A percentile compares a stretch with the other conserved stretches of the same genome.
phyloP scores from a whole-genome alignment of 2,888 invertebrate species.

The Sepioteuthis lessoniana region DNA sequence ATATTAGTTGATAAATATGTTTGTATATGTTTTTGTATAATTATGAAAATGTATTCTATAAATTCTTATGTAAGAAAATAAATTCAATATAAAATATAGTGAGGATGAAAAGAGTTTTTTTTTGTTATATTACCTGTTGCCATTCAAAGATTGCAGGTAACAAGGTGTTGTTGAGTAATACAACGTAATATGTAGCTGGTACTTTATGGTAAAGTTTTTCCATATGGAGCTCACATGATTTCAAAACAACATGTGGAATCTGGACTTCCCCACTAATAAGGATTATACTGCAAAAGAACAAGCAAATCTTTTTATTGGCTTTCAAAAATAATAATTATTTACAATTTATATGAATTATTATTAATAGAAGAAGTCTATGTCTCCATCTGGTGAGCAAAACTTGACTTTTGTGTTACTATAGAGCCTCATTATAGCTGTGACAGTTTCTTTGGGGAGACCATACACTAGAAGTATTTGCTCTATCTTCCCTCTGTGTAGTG shows the following conservation, averaged over 20 bases:
- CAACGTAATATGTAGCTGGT: slow-evolving; percentile 63
- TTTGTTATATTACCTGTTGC: slow-evolving; percentile 61
- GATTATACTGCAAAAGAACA: slow-evolving; percentile 59
- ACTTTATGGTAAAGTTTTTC: slow-evolving; percentile 70
- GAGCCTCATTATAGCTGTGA: no score
- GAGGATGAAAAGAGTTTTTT: not conserved
- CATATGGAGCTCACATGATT: slow-evolving; percentile 66
- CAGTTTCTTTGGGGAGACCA: no score
- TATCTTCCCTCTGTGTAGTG: no score
- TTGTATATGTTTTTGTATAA: slow-evolving; percentile 59
- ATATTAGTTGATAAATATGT: not conserved
- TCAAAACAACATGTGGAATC: slow-evolving; percentile 68
- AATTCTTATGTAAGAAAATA: not conserved
- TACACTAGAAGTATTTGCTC: no score
- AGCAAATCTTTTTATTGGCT: not conserved
- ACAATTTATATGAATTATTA: not conserved
- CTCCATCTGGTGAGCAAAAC: no score
- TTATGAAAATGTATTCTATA: no score
- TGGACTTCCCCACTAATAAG: slow-evolving; percentile 71
- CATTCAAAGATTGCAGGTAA: slow-evolving; percentile 69
- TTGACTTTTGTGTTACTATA: no score
- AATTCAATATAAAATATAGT: not conserved
- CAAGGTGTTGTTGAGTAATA: slow-evolving; percentile 71
- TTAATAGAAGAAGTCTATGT: no score
- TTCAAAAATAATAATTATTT: not conserved